Percentiles rank a stretch among this genome's conserved stretches.
phyloP scores from a whole-genome alignment of 2,113 vertebrate species.

The Erpornis zantholeuca region DNA sequence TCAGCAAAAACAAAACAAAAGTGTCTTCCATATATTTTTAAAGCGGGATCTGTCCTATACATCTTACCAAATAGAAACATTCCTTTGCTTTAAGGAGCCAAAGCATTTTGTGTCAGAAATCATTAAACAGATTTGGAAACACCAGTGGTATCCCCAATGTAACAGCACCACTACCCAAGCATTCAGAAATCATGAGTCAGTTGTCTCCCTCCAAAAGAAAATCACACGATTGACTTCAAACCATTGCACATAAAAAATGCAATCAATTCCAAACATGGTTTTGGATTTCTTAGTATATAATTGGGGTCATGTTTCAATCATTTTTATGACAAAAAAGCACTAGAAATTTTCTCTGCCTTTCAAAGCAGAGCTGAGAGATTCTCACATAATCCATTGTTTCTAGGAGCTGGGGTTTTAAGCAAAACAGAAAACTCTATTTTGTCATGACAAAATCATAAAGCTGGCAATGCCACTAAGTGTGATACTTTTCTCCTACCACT shows the following conservation, averaged over 20 bases:
- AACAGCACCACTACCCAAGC: slow-evolving; percentile 32
- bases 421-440: slow-evolving; percentile 46
- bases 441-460: slow-evolving; percentile 31
- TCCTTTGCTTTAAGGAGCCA: background rate
- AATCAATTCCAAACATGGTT: slow-evolving; percentile 44
- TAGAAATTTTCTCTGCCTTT: slow-evolving; percentile 21
- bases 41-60: background rate
- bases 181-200: slow-evolving; percentile 58
- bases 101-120: background rate
- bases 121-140: background rate
- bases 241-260: slow-evolving; percentile 2
- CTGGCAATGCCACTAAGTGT: background rate
- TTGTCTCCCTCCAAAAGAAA: slow-evolving; percentile 9
- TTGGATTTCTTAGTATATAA: slow-evolving; percentile 13
- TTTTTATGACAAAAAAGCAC: slow-evolving; percentile 13
- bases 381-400: slow-evolving; percentile 39
- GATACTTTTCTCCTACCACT: slow-evolving; percentile 16
- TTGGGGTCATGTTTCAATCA: background rate
- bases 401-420: slow-evolving; percentile 18
- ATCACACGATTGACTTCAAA: slow-evolving; percentile 35
- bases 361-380: background rate
- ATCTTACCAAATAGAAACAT: background rate
- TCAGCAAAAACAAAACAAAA: background rate
- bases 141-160: background rate
- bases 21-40: background rate